Base-by-base conservation (phyloP, 1,140 invertebrate species). In the Patella vulgata region DNA sequence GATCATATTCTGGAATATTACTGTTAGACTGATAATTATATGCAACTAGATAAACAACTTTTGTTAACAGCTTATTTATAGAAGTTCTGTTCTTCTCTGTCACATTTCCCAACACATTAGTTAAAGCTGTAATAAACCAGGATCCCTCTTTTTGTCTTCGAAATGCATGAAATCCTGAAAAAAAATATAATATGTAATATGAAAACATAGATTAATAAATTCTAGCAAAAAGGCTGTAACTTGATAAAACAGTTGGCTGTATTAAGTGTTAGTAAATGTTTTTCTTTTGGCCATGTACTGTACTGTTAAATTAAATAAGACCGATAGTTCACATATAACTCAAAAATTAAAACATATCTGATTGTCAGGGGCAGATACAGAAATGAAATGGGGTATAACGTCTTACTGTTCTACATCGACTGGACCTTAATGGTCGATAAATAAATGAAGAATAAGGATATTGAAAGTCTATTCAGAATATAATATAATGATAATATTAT, bases 91-190 rank as follows among this genome's bases (percentile, higher is more conserved):
- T 87, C 6, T 52, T 43, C n/a, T n/a, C n/a, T 14, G 46, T 56
- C 25, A 46, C 51, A 66, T 87, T 87, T 36, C 88, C 85, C 5
- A 98, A 81, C 72, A 95, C 91, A 12, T 89, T 83, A 78, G 91
- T 92, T 1, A 98, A 85, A 9, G 94, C 91, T 86, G 97, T 94
- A 83, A 98, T 91, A 75, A 97, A 98, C 96, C 96, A 98, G 0
- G 95, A 96, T n/a, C 84, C 82, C 25, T 71, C 84, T 14, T 90
- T 92, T 11, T 93, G 94, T 78, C 97, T 97, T 58, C 96, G 88
- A 95, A 96, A 98, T 0, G 95, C 97, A 84, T 91, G 98, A 82
- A 89, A 92, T 61, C 93, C 93, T 93, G 70, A 11, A 51, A 31
- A 36, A 46, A 28, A 55, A 59, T 33, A 50, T 31, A 36, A 19